Evolutionary conservation across 2,797 vertebrate genomes (phyloP).

Genomic region (Acanthornis magna): DNA sequence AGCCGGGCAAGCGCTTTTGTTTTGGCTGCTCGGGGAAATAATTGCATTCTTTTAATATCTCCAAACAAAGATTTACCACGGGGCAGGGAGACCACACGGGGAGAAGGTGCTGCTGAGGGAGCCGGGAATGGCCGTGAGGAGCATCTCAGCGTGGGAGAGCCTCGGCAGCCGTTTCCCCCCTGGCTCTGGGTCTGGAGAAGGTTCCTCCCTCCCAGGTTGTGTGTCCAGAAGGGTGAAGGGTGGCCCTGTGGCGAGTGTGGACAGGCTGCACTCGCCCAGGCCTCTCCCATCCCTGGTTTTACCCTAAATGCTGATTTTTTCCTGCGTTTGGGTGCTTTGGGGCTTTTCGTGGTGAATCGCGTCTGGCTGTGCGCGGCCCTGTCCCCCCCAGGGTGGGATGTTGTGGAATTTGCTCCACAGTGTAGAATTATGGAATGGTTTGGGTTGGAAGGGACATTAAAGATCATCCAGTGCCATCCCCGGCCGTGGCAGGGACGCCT

Average conservation of each 20-base stretch:
- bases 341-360: background rate
- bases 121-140: background rate
- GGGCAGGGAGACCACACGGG: constrained; percentile 32
- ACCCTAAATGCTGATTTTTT: accelerated
- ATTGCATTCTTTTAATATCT: constrained; percentile 59
- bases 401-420: accelerated
- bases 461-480: background rate
- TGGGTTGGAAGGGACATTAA: background rate
- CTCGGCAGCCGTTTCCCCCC: too few species aligned
- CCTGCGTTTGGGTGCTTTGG: accelerated
- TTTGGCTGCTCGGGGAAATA: constrained; percentile 50
- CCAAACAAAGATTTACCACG: background rate
- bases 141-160: background rate
- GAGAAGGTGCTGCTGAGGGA: background rate
- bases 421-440: background rate
- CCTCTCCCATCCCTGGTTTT: background rate
- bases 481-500: background rate
- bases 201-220: accelerated
- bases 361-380: accelerated
- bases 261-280: background rate
- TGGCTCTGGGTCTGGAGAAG: accelerated
- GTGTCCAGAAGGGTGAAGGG: background rate
- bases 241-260: background rate
- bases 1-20: constrained; percentile 41
- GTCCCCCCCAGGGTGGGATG: accelerated